phyloP scores from a whole-genome alignment of 2,113 vertebrate genomes.

The Sardina pilchardus region DNA sequence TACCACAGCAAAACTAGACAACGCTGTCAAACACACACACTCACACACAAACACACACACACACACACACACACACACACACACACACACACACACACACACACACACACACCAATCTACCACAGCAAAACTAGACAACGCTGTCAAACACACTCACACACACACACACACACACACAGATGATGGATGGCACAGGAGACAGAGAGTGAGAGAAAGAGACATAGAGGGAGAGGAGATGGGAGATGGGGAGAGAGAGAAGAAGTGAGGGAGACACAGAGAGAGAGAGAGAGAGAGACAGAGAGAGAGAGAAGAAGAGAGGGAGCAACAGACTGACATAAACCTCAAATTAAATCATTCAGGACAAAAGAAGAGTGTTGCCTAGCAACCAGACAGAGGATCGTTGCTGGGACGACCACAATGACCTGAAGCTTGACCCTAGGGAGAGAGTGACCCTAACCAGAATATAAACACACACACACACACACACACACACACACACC shows the following conservation, averaged over 20 bases:
- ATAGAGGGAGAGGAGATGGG: background rate
- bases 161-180: conserved; percentile 12
- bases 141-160: conserved; percentile 23
- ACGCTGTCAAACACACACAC: background rate
- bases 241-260: background rate
- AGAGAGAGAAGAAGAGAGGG: conserved; percentile 26
- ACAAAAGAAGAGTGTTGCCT: conserved; percentile 74
- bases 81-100: conserved; percentile 20
- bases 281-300: conserved; percentile 13
- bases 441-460: conserved; percentile 57
- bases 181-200: background rate
- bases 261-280: background rate
- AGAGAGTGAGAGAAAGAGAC: conserved; percentile 25
- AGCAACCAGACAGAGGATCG: conserved; percentile 68
- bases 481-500: conserved; percentile 22
- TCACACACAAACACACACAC: conserved; percentile 11
- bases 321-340: conserved; percentile 53
- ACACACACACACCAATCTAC: conserved; percentile 28
- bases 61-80: conserved; percentile 19
- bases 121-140: no score
- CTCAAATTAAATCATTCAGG: conserved; percentile 75
- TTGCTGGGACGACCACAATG: conserved; percentile 69
- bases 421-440: conserved; percentile 73
- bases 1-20: no score
- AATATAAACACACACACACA: conserved; percentile 32